These are phyloP conservation scores for Eristalis tenax DNA, from an alignment of 2,888 invertebrate genomes.

Conservation along the genomic window DNA sequence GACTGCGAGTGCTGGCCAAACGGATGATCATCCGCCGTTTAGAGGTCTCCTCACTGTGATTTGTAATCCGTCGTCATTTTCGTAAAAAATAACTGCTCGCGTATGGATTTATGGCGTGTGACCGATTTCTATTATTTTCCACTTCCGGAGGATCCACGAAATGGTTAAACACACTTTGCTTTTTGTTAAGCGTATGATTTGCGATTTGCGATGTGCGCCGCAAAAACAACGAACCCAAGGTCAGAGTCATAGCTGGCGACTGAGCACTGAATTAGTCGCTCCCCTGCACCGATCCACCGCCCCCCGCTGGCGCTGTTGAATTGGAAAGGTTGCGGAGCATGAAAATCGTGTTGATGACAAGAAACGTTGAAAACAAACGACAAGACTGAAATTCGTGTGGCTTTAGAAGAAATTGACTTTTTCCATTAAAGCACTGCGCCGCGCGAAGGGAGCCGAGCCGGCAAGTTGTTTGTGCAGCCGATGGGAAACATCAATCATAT, in stretches of 20 bases:
- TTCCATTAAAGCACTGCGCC: not conserved
- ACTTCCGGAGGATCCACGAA: slow-evolving; percentile 56
- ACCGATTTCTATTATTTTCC: slow-evolving; percentile 61
- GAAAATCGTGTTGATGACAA: slow-evolving; percentile 60
- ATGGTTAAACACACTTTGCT: not conserved
- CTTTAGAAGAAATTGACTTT: slow-evolving; percentile 20
- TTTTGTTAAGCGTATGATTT: slow-evolving; percentile 7
- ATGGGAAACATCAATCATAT: slow-evolving; percentile 57
- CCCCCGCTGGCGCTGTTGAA: not conserved
- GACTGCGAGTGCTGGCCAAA: not conserved
- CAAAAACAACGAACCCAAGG: slow-evolving; percentile 45
- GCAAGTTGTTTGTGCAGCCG: slow-evolving; percentile 11
- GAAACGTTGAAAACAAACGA: slow-evolving; percentile 18
- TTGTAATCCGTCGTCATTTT: not conserved
- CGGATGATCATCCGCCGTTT: slow-evolving; percentile 38
- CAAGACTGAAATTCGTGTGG: slow-evolving; percentile 15
- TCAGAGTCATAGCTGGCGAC: slow-evolving; percentile 30
- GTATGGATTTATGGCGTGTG: slow-evolving; percentile 60
- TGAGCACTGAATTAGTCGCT: slow-evolving; percentile 40
- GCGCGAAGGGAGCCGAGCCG: not conserved
- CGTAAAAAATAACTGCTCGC: not conserved
- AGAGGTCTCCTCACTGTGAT: slow-evolving; percentile 35
- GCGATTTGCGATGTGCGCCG: slow-evolving; percentile 25
- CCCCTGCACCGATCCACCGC: not conserved
- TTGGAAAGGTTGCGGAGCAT: slow-evolving; percentile 37